Conservation (phyloP, 2,888 invertebrate species). For the Anthophora plumipes region DNA sequence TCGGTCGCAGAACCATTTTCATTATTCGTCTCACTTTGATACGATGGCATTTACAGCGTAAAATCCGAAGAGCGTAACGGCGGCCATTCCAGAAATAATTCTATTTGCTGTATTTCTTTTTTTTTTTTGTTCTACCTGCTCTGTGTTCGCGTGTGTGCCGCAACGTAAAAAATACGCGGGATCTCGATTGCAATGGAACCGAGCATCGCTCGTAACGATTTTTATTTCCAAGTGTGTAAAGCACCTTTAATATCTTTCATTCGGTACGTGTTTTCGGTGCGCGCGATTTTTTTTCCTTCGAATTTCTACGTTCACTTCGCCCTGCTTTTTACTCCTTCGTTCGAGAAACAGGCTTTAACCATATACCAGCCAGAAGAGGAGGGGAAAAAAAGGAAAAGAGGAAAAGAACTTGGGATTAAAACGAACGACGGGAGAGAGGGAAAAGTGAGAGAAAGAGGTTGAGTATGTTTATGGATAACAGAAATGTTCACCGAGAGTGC, state of each 20-base stretch:
- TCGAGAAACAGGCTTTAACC: not conserved
- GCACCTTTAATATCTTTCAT: constrained; percentile 1
- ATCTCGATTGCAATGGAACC: not conserved
- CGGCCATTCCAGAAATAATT: constrained; percentile 50
- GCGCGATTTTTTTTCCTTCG: too few relatives aligned
- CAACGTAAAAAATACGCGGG: not conserved
- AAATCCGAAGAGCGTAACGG: constrained; percentile 29
- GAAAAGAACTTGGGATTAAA: not conserved
- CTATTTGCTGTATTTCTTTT: constrained; percentile 15
- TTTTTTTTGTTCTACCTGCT: not conserved
- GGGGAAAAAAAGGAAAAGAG: too few relatives aligned
- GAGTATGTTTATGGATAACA: not conserved
- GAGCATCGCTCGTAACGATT: constrained; percentile 12
- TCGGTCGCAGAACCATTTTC: constrained; percentile 40
- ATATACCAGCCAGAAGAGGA: too few relatives aligned
- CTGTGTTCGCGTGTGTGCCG: not conserved
- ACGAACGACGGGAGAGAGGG: not conserved
- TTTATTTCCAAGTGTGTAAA: constrained; percentile 20
- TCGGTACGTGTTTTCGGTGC: too few relatives aligned
- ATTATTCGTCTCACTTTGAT: constrained; percentile 46
- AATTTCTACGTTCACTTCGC: not conserved
- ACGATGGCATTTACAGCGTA: constrained; percentile 22
- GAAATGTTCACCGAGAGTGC: not conserved
- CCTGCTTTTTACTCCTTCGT: not conserved
- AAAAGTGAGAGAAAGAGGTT: not conserved